Base-by-base conservation (phyloP, 2,113 vertebrate species). In the Engystomops pustulosus region DNA sequence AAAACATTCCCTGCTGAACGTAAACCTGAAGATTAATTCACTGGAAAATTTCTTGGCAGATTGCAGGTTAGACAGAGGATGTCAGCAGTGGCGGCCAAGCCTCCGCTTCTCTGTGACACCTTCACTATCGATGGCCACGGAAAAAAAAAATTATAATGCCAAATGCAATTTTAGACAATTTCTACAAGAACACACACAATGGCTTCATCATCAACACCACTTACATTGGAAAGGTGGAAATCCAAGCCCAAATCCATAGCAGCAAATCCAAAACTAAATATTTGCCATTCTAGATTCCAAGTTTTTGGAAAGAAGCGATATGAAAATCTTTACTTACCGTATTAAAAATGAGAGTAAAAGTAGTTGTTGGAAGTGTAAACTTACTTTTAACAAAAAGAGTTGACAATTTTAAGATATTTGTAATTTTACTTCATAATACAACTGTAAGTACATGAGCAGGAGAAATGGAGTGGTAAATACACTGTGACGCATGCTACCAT, bases 11-110 rank as follows among this genome's bases (percentile, higher is more conserved):
- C 82, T 30, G 82, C 82, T 77, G 82, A n/a, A 74, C 45, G 8
- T 49, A 32, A 68, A 51, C 82, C 72, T 67, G 14, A 15, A 25
- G 75, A 69, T 84, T 84, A 84, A 84, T 84, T 77, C 45, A 84
- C 82, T 84, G 82, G 36, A 83, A 84, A 77, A 84, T 68, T 67
- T 14, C 53, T 44, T 77, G 82, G 58, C 82, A 84, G 71, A 25
- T 49, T 75, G 51, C 32, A 45, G 67, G 47, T 55, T 18, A n/a
- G 30, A 70, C 69, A 70, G 55, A 23, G 49, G 65, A 81, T 4
- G 51, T 41, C 18, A 17, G 14, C 32, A 30, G 34, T 45, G 68
- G 58, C 58, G 47, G 71, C 71, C 55, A 55, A 72, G 53, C 80
- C 68, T 60, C 3, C 23, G 45, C 41, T 32, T 72, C 80, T 45